Evolutionary conservation across 1,140 invertebrate genomes (phyloP), one percentile per base, ranked within the genome.

Genomic region (Lepidurus apus): DNA sequence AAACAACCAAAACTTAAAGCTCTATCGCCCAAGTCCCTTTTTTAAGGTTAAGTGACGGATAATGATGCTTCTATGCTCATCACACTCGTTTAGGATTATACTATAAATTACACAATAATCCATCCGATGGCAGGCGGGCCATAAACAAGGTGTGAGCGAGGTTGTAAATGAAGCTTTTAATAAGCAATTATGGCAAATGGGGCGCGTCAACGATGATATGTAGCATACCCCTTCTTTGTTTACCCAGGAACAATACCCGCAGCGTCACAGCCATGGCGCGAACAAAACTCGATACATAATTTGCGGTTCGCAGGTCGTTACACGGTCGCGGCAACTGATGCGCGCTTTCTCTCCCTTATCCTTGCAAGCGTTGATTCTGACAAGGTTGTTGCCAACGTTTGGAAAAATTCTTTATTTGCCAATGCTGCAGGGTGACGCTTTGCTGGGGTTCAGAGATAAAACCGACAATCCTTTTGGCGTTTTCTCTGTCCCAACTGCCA

Each of bases 1-100:
- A 76, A 77, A 45, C 65, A 65, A 79, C 26, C 73, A 73, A 79
- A 76, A 80, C 74, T 45, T 65, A 65, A 78, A 77, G 45, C 53
- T 21, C 53, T n/a, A 65, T 65, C 53, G 1, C 21, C 21, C 53
- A 65, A 1, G 53, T n/a, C 21, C 53, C 53, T 65, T 21, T 65
- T 65, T 21, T 65, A 65, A 65, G 53, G 53, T 65, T 65, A 65
- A 65, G 53, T 65, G 53, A 65, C 53, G 21, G 6, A 7, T 17
- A 65, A 65, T 65, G n/a, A 65, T 65, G n/a, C 17, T 65, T 65
- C 53, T 65, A 65, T n/a, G 21, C 53, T 65, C 1, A 21, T 65
- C 53, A 65, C 5, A 65, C 53, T 65, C 53, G 53, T 65, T 65
- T 13, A 7, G 8, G n/a, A 65, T 0, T 17, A 65, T 17, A 7